Base-by-base conservation (phyloP, 1,140 invertebrate genomes). In the Drosophila setifemur region DNA sequence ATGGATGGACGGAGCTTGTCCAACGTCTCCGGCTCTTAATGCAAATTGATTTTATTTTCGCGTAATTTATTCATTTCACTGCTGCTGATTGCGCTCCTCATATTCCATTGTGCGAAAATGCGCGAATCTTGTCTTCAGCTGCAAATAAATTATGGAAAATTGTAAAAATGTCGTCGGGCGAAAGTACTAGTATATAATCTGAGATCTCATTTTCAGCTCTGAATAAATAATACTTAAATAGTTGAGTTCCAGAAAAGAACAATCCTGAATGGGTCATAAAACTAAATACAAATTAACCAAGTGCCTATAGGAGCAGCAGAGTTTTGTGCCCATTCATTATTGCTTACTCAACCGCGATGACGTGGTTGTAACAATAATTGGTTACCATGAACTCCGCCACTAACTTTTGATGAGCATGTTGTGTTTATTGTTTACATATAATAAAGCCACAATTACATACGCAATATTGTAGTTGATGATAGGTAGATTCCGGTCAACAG, bases 31-130 rank as follows among this genome's bases (percentile, higher is more conserved):
- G 12, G 47, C 47, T 63, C 57, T 69, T 72, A 72, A 72, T 72
- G 68, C 48, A 72, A 72, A 72, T 72, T 72, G 69, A 72, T 72
- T 72, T 72, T 72, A 52, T 53, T 72, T 50, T 63, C 48, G 48
- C 69, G 69, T 72, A 71, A 72, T 72, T 72, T 72, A 72, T 72
- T 72, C 68, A 72, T 72, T 71, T 52, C 40, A 23, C 31, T 47
- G 45, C 42, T 45, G 66, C 53, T 70, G 67, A 70, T 70, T 70
- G 54, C 69, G 28, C 45, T 49, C 37, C 63, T 58, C 50, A 58
- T 55, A 69, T 70, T 63, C 47, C 40, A 45, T 43, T 71, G 43
- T 55, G 44, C 67, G 5, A 69, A 11, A 69, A 49, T 70, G 35
- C 35, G 42, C 31, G 42, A 25, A 50, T 33, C 39, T 25, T 28